Evolutionary conservation across 92 coral and sea anemone species (phyloP).

Genomic region (Palythoa grandis): DNA sequence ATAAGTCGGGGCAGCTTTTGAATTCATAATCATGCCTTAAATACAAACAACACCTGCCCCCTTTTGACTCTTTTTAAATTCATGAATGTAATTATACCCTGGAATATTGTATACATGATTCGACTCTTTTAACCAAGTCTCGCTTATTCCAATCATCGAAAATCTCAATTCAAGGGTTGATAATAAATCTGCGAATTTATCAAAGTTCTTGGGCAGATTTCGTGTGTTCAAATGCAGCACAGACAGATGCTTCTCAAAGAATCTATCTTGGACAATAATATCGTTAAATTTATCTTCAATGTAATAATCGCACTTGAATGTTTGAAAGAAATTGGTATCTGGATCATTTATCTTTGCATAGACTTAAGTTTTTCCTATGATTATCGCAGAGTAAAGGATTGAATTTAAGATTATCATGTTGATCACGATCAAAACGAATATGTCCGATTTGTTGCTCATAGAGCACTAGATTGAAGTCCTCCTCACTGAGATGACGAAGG

Average conservation of each 20-base stretch:
- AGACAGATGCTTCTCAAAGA: neutral
- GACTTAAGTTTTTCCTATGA: neutral
- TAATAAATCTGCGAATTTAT: constrained; percentile 15
- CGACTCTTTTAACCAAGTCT: constrained; percentile 11
- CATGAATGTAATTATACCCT: constrained; percentile 51
- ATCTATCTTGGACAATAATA: neutral
- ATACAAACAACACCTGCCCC: constrained; percentile 48
- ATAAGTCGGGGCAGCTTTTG: constrained; percentile 44
- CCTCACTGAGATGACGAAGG: constrained; percentile 38
- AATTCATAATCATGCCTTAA: constrained; percentile 28
- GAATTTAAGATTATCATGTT: constrained; percentile 30
- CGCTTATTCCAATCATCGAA: constrained; percentile 44
- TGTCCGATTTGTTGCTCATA: neutral
- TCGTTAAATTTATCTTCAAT: neutral
- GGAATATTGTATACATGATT: constrained; percentile 6
- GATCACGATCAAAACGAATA: constrained; percentile 34
- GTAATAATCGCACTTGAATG: neutral
- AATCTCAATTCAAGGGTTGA: constrained; percentile 15
- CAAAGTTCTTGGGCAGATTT: constrained; percentile 26
- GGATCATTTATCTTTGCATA: constrained; percentile 33
- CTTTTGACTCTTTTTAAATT: constrained; percentile 33
- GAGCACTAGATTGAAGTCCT: constrained; percentile 24
- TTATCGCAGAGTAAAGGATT: constrained; percentile 43
- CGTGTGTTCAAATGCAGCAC: neutral
- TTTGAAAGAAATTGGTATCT: constrained; percentile 21